These are phyloP conservation scores for Terrapene triunguis DNA, from an alignment of 2,113 vertebrate genomes.

Conservation along the genomic window DNA sequence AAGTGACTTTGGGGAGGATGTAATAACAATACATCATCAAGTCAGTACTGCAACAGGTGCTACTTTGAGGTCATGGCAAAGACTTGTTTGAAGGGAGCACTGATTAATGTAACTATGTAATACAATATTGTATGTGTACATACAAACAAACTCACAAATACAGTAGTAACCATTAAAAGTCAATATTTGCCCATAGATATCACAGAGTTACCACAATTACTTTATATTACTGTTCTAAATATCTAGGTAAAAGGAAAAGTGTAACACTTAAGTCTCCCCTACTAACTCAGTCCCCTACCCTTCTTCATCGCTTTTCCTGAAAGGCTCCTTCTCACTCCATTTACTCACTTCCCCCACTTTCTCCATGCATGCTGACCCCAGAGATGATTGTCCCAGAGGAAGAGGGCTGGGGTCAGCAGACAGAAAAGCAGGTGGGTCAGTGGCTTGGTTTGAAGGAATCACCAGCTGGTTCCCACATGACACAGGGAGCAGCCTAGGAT, in stretches of 20 bases:
- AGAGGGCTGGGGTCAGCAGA: not conserved
- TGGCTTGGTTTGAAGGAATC: not conserved
- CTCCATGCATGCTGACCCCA: not conserved
- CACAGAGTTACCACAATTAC: not conserved
- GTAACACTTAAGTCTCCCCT: not conserved
- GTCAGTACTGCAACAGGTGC: not conserved
- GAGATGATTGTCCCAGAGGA: not conserved
- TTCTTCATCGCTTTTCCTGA: not conserved
- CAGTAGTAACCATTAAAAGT: not conserved
- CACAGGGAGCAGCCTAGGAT: not conserved
- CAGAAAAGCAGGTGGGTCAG: not conserved
- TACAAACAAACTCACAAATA: not conserved
- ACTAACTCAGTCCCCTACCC: not conserved
- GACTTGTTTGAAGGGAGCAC: not conserved
- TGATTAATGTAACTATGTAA: not conserved
- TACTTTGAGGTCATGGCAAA: not conserved
- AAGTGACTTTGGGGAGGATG: not conserved
- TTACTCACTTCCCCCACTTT: not conserved
- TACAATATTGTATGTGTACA: not conserved
- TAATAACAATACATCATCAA: not conserved
- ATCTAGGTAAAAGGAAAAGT: not conserved
- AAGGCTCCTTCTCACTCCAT: not conserved
- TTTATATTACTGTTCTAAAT: not conserved
- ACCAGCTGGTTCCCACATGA: rapidly evolving
- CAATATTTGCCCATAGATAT: not conserved